Conservation (phyloP, 2,797 vertebrate species). For the Malurus splendens region DNA sequence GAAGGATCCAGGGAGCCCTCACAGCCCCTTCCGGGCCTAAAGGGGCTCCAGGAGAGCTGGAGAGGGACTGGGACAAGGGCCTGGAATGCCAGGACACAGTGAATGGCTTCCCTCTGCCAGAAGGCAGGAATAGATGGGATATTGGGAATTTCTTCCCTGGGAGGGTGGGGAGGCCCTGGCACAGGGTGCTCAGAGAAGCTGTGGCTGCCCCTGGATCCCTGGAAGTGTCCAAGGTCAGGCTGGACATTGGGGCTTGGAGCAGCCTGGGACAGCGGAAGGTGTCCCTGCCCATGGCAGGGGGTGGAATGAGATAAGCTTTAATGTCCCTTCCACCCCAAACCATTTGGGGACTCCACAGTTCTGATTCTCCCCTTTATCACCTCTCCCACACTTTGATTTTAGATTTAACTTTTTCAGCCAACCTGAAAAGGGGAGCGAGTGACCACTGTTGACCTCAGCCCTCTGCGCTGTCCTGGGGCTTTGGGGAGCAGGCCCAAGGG, state of each 20-base stretch:
- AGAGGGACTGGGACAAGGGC: background rate
- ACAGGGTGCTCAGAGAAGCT: background rate
- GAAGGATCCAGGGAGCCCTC: background rate
- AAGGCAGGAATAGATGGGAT: accelerated
- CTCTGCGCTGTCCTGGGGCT: background rate
- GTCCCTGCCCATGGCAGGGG: background rate
- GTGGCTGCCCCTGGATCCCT: background rate
- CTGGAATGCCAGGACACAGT: accelerated
- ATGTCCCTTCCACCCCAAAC: background rate
- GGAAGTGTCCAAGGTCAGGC: accelerated
- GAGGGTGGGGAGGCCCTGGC: accelerated
- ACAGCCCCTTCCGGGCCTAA: background rate
- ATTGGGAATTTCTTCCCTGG: background rate
- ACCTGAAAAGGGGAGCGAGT: background rate
- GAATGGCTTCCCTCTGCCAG: background rate
- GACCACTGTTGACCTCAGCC: background rate
- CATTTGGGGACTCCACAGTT: background rate
- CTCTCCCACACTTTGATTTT: background rate
- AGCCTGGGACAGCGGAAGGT: accelerated
- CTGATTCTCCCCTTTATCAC: background rate
- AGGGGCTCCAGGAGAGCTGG: background rate
- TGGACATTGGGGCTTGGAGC: accelerated
- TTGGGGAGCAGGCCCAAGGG: background rate
- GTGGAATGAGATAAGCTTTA: accelerated
- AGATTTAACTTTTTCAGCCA: background rate